Percentiles rank a stretch among this genome's conserved stretches.
These are phyloP conservation scores for Prochilodus magdalenae DNA, from an alignment of 2,113 vertebrate species.

Conservation along the genomic window DNA sequence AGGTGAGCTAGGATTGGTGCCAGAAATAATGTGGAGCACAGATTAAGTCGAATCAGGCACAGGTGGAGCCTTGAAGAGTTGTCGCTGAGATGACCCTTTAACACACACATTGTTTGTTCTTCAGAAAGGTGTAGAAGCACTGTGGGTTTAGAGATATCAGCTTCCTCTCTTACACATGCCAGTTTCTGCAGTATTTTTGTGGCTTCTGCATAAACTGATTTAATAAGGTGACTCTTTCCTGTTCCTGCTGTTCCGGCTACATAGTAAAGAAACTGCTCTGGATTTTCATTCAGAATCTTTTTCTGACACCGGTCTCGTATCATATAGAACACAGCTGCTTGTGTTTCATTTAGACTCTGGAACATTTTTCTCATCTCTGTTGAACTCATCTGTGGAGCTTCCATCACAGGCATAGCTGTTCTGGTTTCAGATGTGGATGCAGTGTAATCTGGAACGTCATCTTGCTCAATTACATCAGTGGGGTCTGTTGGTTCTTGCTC, in stretches of 20 bases:
- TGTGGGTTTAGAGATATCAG: slow-evolving; percentile 40
- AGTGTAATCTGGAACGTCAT: background rate
- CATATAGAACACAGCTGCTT: slow-evolving; percentile 47
- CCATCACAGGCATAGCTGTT: slow-evolving; percentile 13
- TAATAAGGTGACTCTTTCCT: slow-evolving; percentile 44
- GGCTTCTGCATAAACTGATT: slow-evolving; percentile 32
- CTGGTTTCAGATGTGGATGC: background rate
- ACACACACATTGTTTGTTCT: no score
- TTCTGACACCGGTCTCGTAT: background rate
- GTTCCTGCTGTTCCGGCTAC: slow-evolving; percentile 46
- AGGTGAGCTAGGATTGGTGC: no score
- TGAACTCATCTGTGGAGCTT: background rate
- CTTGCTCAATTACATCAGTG: background rate
- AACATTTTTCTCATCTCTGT: slow-evolving; percentile 28
- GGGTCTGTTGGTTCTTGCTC: slow-evolving; percentile 12
- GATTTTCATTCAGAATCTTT: slow-evolving; percentile 6
- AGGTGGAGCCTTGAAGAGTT: no score
- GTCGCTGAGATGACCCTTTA: no score
- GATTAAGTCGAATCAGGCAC: no score
- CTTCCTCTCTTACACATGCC: no score
- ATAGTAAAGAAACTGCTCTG: slow-evolving; percentile 43
- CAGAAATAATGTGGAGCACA: no score
- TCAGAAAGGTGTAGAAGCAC: no score
- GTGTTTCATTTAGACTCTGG: slow-evolving; percentile 36
- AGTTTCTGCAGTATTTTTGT: slow-evolving; percentile 25